Conservation (phyloP, 2,113 vertebrate species). For the Dipodomys merriami region DNA sequence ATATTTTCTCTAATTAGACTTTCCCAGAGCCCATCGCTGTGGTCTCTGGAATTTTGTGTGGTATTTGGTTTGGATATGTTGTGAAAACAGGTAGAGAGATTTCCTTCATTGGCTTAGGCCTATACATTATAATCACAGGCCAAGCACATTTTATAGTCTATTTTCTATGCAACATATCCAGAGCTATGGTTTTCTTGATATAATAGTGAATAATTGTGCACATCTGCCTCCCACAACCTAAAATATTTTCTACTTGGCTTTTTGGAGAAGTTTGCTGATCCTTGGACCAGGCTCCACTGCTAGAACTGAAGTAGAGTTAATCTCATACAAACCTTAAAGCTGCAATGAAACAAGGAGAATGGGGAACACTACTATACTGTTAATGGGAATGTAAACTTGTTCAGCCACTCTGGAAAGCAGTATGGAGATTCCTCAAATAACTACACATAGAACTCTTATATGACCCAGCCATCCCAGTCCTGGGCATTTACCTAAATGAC, state of each 20-base stretch:
- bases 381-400: too few species aligned
- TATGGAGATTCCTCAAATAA: too few species aligned
- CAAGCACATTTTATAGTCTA: not conserved
- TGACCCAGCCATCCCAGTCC: too few species aligned
- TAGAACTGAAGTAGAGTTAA: not conserved
- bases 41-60: not conserved
- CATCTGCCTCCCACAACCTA: not conserved
- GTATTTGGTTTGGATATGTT: not conserved
- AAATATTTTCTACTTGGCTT: slow-evolving; percentile 17
- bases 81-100: not conserved
- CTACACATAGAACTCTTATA: too few species aligned
- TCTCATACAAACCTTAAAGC: not conserved
- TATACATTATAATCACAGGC: not conserved
- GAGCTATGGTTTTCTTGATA: not conserved
- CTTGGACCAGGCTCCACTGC: not conserved
- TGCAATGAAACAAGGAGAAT: not conserved
- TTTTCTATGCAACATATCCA: slow-evolving; percentile 28
- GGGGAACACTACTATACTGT: too few species aligned
- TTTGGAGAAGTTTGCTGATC: not conserved
- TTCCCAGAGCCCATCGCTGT: not conserved
- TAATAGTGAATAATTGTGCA: not conserved
- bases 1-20: not conserved
- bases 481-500: too few species aligned
- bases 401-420: too few species aligned
- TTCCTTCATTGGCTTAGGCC: not conserved